These are phyloP conservation scores for Phylloscopus trochiloides DNA, from an alignment of 2,113 vertebrate genomes.

Conservation along the genomic window DNA sequence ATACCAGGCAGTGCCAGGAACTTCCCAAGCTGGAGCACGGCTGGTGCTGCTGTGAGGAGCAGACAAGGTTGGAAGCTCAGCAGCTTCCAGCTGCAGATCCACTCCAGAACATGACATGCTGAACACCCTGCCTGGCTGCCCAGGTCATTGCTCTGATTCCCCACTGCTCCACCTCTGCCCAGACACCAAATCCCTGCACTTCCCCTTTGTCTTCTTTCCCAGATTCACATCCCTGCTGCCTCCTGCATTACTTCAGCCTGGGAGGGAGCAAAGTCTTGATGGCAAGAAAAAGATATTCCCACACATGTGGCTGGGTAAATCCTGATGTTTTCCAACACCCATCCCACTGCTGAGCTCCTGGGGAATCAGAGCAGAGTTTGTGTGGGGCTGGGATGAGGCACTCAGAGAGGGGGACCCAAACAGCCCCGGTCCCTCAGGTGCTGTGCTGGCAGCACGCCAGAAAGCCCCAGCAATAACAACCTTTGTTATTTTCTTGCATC, in stretches of 20 bases:
- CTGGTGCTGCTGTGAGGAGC: fast-evolving
- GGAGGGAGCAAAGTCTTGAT: background rate
- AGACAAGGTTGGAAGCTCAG: background rate
- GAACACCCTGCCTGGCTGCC: background rate
- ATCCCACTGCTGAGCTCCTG: background rate
- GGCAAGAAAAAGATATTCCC: background rate
- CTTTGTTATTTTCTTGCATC: background rate
- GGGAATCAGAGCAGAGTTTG: background rate
- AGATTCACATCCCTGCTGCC: background rate
- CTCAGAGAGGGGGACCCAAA: background rate
- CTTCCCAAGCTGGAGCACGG: fast-evolving
- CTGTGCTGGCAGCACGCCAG: background rate
- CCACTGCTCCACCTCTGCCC: background rate
- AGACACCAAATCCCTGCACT: fast-evolving
- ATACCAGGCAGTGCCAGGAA: fast-evolving
- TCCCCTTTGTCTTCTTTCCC: background rate
- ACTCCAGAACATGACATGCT: fast-evolving
- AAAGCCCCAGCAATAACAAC: background rate
- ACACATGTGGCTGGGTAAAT: background rate
- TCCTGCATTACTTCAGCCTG: background rate
- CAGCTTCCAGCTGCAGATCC: background rate
- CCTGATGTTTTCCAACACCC: background rate
- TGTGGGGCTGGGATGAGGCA: background rate
- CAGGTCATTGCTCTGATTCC: fast-evolving
- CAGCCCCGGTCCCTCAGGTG: background rate